Evolutionary conservation across 2,888 invertebrate genomes (phyloP).

Genomic region (Osedax fenrisi): DNA sequence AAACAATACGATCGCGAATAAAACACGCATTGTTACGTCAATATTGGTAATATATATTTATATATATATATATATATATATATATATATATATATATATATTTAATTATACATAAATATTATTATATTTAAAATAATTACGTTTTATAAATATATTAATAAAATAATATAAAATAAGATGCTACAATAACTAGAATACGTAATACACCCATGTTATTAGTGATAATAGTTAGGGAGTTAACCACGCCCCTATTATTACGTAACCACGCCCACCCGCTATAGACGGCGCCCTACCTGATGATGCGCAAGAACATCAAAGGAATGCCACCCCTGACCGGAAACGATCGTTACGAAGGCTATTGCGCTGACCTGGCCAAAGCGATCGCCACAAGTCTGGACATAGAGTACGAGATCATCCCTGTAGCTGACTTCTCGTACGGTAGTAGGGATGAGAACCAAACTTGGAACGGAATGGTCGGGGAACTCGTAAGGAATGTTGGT

Average conservation of each 20-base stretch:
- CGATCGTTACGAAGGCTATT: conserved; percentile 56
- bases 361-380: conserved; percentile 50
- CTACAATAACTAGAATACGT: too few species aligned
- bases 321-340: conserved; percentile 62
- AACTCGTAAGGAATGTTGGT: conserved; percentile 45
- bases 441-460: conserved; percentile 38
- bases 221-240: too few species aligned
- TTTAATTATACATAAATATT: too few species aligned
- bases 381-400: conserved; percentile 47
- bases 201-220: too few species aligned
- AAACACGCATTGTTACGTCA: conserved; percentile 40
- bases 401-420: conserved; percentile 42
- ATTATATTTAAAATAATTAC: too few species aligned
- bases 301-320: conserved; percentile 36
- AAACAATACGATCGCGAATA: conserved; percentile 53
- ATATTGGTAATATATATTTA: conserved; percentile 41
- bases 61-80: too few species aligned
- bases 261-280: too few species aligned
- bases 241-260: too few species aligned
- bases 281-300: conserved; percentile 44
- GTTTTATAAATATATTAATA: too few species aligned
- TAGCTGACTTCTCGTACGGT: conserved; percentile 37
- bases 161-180: too few species aligned
- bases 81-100: too few species aligned
- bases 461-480: conserved; percentile 49